Conservation (phyloP, 53 echinoderm and acorn worm genomes). For the Astropecten irregularis region DNA sequence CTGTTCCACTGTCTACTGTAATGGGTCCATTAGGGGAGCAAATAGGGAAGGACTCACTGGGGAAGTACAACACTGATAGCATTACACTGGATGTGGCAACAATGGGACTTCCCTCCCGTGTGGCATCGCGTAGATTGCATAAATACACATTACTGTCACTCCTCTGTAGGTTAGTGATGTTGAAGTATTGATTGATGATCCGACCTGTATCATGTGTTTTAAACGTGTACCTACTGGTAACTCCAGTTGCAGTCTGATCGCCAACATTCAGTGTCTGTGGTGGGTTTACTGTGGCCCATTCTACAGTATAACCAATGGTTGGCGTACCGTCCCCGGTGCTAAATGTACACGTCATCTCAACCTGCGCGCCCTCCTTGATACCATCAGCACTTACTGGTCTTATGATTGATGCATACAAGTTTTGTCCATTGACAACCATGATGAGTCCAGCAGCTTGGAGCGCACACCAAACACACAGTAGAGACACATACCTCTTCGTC, state of each 20-base stretch:
- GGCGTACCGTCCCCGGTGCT: too few relatives aligned
- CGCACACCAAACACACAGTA: conserved; percentile 13
- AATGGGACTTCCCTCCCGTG: not conserved
- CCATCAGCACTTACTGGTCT: conserved; percentile 12
- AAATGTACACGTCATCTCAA: conserved; percentile 12
- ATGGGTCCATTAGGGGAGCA: conserved; percentile 47
- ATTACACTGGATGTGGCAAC: not conserved
- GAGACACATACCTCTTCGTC: too few relatives aligned
- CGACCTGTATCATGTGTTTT: not conserved
- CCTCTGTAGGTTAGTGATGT: not conserved
- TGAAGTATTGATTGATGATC: not conserved
- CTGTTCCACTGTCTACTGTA: conserved; percentile 3
- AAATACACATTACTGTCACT: not conserved
- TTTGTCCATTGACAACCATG: conserved; percentile 22
- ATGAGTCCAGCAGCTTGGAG: not conserved
- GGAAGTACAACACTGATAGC: conserved; percentile 37
- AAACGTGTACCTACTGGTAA: too few relatives aligned
- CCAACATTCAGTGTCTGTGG: too few relatives aligned
- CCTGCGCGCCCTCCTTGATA: conserved; percentile 23
- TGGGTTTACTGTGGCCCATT: too few relatives aligned
- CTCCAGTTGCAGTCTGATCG: too few relatives aligned
- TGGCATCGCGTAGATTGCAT: not conserved
- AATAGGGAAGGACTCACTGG: not conserved
- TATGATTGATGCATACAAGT: conserved; percentile 5
- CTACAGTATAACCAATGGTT: too few relatives aligned